Conservation (phyloP, 2,888 invertebrate genomes). For the Drosophila maculinotata region DNA sequence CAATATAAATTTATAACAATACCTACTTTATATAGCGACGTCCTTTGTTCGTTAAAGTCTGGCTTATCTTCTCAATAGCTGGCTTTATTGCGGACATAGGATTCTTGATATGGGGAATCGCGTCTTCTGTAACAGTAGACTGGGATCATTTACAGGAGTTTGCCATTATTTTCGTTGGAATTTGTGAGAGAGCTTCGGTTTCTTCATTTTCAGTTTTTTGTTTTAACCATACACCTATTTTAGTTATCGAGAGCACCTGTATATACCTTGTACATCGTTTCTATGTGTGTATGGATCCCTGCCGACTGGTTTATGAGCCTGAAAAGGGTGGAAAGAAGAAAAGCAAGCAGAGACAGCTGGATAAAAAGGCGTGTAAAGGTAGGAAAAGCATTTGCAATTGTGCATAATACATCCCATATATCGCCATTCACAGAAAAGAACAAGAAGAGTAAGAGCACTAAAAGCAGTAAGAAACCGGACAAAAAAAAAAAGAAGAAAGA, state of each 20-base stretch:
- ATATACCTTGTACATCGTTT: conserved; percentile 59
- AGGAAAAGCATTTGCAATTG: neutral
- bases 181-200: conserved; percentile 38
- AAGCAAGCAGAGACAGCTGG: conserved; percentile 6
- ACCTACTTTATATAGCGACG: conserved; percentile 34
- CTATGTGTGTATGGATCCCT: conserved; percentile 57
- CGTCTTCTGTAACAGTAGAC: conserved; percentile 48
- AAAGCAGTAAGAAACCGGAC: conserved; percentile 18
- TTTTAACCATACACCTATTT: neutral
- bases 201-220: no score
- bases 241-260: conserved; percentile 54
- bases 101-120: conserved; percentile 59
- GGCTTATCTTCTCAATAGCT: conserved; percentile 61
- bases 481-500: conserved; percentile 26
- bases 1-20: neutral
- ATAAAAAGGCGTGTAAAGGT: conserved; percentile 36
- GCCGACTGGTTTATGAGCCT: conserved; percentile 11
- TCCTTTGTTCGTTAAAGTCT: conserved; percentile 47
- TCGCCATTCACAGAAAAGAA: conserved; percentile 2
- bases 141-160: conserved; percentile 51
- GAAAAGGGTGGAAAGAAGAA: conserved; percentile 29
- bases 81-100: conserved; percentile 59
- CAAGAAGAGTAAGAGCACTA: conserved; percentile 2
- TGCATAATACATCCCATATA: neutral
- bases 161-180: conserved; percentile 56